A percentile compares a stretch with the other conserved stretches of the same genome.
Conservation (phyloP, 53 echinoderm and acorn worm species). For the Paelopatides confundens region DNA sequence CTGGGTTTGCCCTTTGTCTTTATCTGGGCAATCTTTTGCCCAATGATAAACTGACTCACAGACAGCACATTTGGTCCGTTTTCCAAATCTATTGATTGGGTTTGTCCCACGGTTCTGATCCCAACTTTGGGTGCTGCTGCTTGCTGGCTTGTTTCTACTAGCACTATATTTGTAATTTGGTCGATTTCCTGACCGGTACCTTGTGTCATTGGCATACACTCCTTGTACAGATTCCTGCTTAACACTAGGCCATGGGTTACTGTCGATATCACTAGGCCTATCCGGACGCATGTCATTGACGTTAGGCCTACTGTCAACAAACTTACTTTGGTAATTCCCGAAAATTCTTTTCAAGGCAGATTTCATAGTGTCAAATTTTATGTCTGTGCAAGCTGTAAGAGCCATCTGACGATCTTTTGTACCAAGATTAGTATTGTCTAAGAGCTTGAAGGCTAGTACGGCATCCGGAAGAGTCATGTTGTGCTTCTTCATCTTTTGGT, state of each 20-base stretch:
- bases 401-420: constrained; percentile 31
- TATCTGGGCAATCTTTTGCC: constrained; percentile 35
- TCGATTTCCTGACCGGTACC: background rate
- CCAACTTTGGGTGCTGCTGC: background rate
- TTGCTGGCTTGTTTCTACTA: background rate
- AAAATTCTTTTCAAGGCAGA: constrained; percentile 40
- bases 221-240: background rate
- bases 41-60: constrained; percentile 33
- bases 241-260: background rate
- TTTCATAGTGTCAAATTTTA: too few species aligned
- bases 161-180: too few species aligned
- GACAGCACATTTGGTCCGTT: constrained; percentile 24
- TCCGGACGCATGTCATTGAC: background rate
- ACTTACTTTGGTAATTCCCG: background rate
- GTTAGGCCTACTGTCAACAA: background rate
- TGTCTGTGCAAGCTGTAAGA: constrained; percentile 35
- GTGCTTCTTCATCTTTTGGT: background rate
- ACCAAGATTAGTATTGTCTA: background rate
- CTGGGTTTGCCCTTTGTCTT: background rate
- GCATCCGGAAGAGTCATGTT: background rate
- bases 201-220: background rate
- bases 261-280: background rate
- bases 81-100: background rate
- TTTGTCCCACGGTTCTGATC: background rate
- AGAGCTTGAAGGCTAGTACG: constrained; percentile 2